Base-by-base conservation (phyloP, 2,797 vertebrate species). In the Smutsia gigantea region DNA sequence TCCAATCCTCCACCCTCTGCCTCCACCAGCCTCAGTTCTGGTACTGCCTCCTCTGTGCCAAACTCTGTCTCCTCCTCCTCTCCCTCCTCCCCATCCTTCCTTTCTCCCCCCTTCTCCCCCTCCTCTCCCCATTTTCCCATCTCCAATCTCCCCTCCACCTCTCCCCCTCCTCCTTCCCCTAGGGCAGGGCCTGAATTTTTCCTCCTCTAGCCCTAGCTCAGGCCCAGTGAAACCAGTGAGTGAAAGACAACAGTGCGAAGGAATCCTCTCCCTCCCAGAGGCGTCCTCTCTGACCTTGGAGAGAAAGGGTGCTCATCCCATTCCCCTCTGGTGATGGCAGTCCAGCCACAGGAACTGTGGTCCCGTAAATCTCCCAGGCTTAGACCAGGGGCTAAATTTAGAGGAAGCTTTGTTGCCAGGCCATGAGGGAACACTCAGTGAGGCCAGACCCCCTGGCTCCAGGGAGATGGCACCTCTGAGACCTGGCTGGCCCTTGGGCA, bases 361-460 rank as follows among this genome's bases (percentile, higher is more conserved):
- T 71, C 82, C 93, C 0, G 66, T 92, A 97, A 97, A 97, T 96
- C 96, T 96, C 69, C 46, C 59, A 13, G 46, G 93, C 96, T 94
- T 96, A 97, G 75, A 81, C 90, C 31, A 61, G 83, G 59, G 34
- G 66, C 96, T 98, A 98, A 97, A 96, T 97, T 97, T 98, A 98
- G 96, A 92, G 2, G 37, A 72, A 66, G 39, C 37, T 82, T 61
- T 96, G 91, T 89, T 51, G 2, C 85, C 81, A 92, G 87, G 81
- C 85, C 88, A 90, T 59, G 57, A 95, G 72, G 63, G 51, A 92
- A 61, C 55, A 63, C n/a, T 37, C 87, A 77, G 78, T 88, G 94
- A 72, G 88, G 84, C 92, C 94, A 91, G 91, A 91, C 75, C 97
- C 39, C 75, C 95, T 82, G 89, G 96, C 97, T 97, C 39, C 94